Conservation (phyloP, 1,140 invertebrate species). For the Dryas iulia region DNA sequence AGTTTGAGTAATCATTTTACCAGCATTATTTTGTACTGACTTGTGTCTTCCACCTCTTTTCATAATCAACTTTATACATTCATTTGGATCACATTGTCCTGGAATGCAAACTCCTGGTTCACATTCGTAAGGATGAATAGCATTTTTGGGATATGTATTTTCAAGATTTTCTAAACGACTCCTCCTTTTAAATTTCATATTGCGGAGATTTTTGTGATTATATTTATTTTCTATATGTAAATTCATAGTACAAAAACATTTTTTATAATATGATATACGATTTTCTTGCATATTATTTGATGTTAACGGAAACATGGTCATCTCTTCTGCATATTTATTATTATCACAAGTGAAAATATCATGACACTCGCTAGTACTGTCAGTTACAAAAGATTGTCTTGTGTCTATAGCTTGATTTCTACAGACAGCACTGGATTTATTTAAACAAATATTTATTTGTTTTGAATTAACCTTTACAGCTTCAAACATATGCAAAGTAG, state of each 20-base stretch:
- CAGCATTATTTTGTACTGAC: not conserved
- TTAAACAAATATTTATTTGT: not conserved
- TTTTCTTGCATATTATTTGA: not conserved
- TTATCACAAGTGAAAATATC: not conserved
- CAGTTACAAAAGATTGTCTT: not conserved
- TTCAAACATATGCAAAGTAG: not conserved
- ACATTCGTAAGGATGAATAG: conserved; percentile 37
- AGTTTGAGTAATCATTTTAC: not conserved
- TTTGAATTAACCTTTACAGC: not conserved
- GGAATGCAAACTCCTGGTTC: conserved; percentile 42
- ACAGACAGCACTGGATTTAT: not conserved
- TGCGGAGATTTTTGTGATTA: conserved; percentile 7
- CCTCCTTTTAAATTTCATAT: not conserved
- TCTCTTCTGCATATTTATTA: not conserved
- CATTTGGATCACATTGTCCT: conserved; percentile 40
- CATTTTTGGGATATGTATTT: not conserved
- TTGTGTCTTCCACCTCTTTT: conserved; percentile 11
- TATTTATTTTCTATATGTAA: conserved; percentile 26
- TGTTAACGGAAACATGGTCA: not conserved
- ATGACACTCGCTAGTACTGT: not conserved
- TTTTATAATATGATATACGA: conserved; percentile 24
- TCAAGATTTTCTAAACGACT: not conserved
- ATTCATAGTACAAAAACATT: conserved; percentile 42
- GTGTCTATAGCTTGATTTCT: not conserved
- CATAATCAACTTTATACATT: conserved; percentile 36